These are phyloP conservation scores for Bradynema listronoti DNA, from an alignment of 1,140 invertebrate genomes.

Conservation along the genomic window DNA sequence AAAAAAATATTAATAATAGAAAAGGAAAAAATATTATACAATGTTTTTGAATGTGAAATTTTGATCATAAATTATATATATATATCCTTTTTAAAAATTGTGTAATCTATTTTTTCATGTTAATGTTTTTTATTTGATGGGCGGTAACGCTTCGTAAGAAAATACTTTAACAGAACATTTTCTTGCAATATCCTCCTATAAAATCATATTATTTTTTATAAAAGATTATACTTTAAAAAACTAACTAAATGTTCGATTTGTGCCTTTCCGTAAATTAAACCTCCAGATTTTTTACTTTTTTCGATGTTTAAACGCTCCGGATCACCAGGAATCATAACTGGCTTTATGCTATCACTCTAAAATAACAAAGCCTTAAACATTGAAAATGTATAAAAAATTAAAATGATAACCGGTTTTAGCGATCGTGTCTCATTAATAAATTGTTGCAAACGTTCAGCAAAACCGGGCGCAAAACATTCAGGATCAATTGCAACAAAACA, in stretches of 20 bases:
- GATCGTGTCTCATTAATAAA: slow-evolving; percentile 60
- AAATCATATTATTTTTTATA: too few relatives aligned
- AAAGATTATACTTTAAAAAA: background rate
- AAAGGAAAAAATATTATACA: too few relatives aligned
- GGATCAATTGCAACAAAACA: slow-evolving; percentile 84
- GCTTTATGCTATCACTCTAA: slow-evolving; percentile 65
- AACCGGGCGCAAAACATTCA: slow-evolving; percentile 72
- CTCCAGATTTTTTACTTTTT: slow-evolving; percentile 67
- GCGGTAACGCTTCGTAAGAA: too few relatives aligned
- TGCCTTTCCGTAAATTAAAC: slow-evolving; percentile 66
- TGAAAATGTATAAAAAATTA: background rate
- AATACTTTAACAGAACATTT: too few relatives aligned
- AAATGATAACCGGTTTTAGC: slow-evolving; percentile 58
- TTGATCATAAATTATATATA: too few relatives aligned
- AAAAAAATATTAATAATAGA: too few relatives aligned
- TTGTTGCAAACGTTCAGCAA: slow-evolving; percentile 69
- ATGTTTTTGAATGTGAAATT: too few relatives aligned
- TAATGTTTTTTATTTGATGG: too few relatives aligned
- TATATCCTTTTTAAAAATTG: too few relatives aligned
- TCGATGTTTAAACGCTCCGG: slow-evolving; percentile 69
- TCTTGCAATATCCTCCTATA: too few relatives aligned
- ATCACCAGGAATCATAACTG: slow-evolving; percentile 76
- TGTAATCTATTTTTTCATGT: too few relatives aligned
- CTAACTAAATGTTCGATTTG: slow-evolving; percentile 35
- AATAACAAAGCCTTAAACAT: too few relatives aligned